These are phyloP conservation scores for Grallaria varia DNA, from an alignment of 2,113 vertebrate genomes.

Conservation along the genomic window DNA sequence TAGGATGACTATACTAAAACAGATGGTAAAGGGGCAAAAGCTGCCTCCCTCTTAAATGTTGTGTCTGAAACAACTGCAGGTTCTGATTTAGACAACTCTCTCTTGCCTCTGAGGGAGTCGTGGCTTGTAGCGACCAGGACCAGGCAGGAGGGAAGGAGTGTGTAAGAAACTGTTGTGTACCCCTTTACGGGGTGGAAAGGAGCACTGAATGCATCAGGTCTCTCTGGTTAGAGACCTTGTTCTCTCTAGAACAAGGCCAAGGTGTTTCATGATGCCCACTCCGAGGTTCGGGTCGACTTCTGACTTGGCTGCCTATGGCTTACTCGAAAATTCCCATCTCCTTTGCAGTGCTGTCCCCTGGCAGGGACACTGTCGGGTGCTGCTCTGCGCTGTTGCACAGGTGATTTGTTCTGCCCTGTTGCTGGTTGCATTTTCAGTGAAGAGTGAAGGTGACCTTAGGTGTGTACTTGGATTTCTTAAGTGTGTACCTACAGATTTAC, in stretches of 20 bases:
- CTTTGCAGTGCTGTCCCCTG: fast-evolving
- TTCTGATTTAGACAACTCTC: not conserved
- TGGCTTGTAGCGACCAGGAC: not conserved
- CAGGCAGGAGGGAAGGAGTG: not conserved
- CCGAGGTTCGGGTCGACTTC: not conserved
- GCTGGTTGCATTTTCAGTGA: not conserved
- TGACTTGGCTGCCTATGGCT: not conserved
- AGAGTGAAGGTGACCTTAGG: not conserved
- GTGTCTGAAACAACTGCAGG: not conserved
- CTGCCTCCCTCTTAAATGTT: not conserved
- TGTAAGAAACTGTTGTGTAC: not conserved
- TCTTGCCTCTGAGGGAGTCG: not conserved
- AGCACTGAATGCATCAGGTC: not conserved
- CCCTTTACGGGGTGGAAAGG: not conserved
- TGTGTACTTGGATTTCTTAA: not conserved
- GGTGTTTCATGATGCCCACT: not conserved
- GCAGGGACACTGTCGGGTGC: not conserved
- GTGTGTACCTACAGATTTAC: not conserved
- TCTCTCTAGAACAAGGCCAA: not conserved
- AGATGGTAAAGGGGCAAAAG: not conserved
- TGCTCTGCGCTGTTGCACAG: not conserved
- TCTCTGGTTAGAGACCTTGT: not conserved
- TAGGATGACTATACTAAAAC: not conserved
- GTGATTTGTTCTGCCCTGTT: not conserved
- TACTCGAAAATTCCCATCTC: fast-evolving